Percentiles rank a stretch among this genome's conserved stretches.
phyloP scores from a whole-genome alignment of 2,888 invertebrate species.

The Eupithecia centaureata region DNA sequence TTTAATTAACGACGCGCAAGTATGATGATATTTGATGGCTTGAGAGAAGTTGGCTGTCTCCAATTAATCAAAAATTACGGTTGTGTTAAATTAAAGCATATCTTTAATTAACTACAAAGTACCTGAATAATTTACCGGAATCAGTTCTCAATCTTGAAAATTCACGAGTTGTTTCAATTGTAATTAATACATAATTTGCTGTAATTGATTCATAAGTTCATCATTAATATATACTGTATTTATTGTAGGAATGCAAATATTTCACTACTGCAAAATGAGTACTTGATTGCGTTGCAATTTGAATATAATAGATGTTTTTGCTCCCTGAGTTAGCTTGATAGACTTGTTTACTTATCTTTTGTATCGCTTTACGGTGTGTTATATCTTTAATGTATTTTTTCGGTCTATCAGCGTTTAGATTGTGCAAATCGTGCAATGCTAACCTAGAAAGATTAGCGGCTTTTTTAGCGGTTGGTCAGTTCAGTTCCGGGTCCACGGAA shows the following conservation, averaged over 20 bases:
- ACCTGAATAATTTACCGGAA: neutral
- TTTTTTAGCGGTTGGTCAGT: too few relatives aligned
- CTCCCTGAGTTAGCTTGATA: neutral
- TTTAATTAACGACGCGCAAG: conserved; percentile 3
- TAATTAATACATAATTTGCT: neutral
- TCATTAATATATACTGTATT: too few relatives aligned
- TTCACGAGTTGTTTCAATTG: neutral
- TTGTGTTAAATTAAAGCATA: neutral
- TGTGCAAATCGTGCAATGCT: neutral
- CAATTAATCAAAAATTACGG: neutral
- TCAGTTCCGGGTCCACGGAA: neutral
- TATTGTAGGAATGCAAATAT: too few relatives aligned
- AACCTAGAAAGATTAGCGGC: neutral
- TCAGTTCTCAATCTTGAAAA: neutral
- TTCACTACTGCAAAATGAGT: neutral
- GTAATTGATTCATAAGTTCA: too few relatives aligned
- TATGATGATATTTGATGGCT: neutral
- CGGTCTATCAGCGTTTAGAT: neutral
- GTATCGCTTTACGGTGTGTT: neutral
- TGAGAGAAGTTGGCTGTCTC: neutral
- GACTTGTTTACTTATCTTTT: too few relatives aligned
- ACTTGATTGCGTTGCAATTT: neutral
- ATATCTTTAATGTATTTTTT: too few relatives aligned
- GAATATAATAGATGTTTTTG: neutral
- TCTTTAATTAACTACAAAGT: neutral